Base-by-base conservation (phyloP, 2,888 invertebrate species). In the Byasa hedistus region DNA sequence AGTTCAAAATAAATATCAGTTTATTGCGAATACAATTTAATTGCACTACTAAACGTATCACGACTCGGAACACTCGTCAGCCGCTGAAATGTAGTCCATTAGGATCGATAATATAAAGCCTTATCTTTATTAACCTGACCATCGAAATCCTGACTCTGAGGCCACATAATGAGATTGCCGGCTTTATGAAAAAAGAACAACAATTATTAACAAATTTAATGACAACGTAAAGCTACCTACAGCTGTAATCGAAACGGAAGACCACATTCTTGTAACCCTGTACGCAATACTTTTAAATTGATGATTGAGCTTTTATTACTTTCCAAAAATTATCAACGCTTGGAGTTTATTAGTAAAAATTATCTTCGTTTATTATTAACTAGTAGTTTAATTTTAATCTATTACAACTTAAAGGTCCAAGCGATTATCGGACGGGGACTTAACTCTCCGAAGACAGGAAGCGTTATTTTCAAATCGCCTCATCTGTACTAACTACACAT, bases 391-490 rank as follows among this genome's bases (percentile, higher is more conserved):
- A 39, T 15, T 39, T 12, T 15, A 39, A 15, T 3, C 2, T 3
- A 39, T 39, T 39, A 39, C 39, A 15, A 12, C 15, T 39, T 39
- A 3, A 32, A 32, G 10, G 32, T 39, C 15, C 12, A 39, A 1
- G 39, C 39, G 12, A 3, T 39, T 12, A 39, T 39, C 15, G 3
- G 39, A 39, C 39, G 2, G 39, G 39, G 15, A 12, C 3, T 12
- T 39, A 3, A 15, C 39, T 39, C 32, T 62, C 19, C 21, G 55
- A 70, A 70, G 61, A 72, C 68, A 56, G 68, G 71, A 70, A 74
- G 73, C 72, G 71, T 70, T 57, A 66, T 65, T 65, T 68, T 56
- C 58, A 70, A 75, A 72, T 69, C 68, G 70, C 71, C 68, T 68
- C 44, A 55, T 56, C 62, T 64, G 51, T 51, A 57, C 51, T 61